Conservation (phyloP, 2,113 vertebrate genomes). For the Grammomys dolichurus region DNA sequence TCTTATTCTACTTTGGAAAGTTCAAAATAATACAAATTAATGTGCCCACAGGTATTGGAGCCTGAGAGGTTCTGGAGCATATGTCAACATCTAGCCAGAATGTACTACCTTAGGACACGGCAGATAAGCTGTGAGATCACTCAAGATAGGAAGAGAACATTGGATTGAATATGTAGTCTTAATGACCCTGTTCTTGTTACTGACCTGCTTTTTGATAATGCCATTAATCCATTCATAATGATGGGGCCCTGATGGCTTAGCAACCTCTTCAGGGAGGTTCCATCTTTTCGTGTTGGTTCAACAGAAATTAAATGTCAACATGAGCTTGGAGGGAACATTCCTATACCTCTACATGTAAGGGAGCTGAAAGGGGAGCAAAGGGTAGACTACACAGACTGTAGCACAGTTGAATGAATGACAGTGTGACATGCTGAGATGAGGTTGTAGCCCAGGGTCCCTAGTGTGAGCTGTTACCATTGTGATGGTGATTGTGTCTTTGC, state of each 20-base stretch:
- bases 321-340: background rate
- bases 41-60: background rate
- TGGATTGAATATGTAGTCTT: background rate
- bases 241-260: background rate
- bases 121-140: background rate
- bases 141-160: background rate
- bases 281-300: background rate
- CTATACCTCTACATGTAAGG: background rate
- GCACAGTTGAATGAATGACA: background rate
- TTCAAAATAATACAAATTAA: background rate
- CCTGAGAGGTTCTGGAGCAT: background rate
- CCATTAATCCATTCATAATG: background rate
- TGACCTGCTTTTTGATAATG: no score
- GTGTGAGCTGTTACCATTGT: no score
- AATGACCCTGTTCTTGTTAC: background rate
- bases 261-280: background rate
- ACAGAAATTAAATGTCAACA: background rate
- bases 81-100: background rate
- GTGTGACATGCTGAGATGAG: background rate
- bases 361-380: background rate
- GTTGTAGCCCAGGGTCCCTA: background rate
- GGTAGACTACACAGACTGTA: background rate
- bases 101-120: background rate
- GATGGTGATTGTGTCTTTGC: background rate
- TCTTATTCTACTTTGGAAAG: background rate